A percentile compares a stretch with the other conserved stretches of the same genome.
These are phyloP conservation scores for Reticulitermes speratus DNA, from an alignment of 1,140 invertebrate genomes.

Conservation along the genomic window DNA sequence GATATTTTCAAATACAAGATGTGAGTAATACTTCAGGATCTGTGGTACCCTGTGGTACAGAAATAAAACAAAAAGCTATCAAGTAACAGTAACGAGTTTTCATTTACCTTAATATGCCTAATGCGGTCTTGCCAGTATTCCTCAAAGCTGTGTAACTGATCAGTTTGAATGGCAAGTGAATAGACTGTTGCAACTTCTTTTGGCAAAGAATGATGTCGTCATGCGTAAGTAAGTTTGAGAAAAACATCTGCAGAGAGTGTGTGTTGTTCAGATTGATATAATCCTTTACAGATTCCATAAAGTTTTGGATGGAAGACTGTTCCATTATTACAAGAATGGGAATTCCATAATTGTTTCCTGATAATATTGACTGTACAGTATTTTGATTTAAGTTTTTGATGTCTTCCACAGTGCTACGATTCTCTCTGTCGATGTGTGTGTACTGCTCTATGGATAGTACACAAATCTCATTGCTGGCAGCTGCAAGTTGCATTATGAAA, in stretches of 20 bases:
- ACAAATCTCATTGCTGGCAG: background rate
- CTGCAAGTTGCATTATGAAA: background rate
- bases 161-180: background rate
- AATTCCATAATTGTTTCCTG: background rate
- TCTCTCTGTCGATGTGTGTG: background rate
- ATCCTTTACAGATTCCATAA: background rate
- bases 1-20: too few species aligned
- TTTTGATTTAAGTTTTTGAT: background rate
- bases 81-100: background rate
- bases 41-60: too few species aligned
- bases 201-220: background rate
- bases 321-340: background rate
- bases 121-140: conserved; percentile 8
- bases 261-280: background rate
- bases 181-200: background rate
- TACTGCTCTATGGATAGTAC: background rate
- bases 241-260: background rate
- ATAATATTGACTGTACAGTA: background rate
- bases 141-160: background rate
- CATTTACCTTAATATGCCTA: background rate
- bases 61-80: too few species aligned
- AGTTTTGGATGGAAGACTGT: background rate
- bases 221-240: background rate
- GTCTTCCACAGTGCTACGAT: background rate
- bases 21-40: too few species aligned